Conservation (phyloP, 2,113 vertebrate genomes). For the Pogonocichla stellata region DNA sequence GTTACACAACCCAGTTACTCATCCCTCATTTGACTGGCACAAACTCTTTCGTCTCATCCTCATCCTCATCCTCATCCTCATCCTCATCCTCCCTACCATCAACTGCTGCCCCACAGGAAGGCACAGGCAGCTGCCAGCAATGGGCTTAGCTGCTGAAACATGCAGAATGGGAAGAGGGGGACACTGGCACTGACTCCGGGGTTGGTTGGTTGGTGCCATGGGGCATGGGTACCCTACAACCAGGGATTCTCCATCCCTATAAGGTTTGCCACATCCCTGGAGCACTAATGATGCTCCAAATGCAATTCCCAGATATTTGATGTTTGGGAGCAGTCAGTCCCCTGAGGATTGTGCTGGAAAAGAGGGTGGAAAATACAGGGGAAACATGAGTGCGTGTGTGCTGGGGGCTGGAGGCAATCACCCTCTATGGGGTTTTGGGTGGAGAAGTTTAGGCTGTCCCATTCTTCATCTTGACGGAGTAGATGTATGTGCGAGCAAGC, state of each 20-base stretch:
- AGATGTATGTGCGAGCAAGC: not conserved
- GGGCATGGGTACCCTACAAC: not conserved
- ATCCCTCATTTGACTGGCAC: accelerated
- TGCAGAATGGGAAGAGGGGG: not conserved
- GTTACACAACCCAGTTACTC: not conserved
- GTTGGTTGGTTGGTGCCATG: accelerated
- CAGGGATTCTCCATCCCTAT: not conserved
- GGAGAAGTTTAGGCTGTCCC: not conserved
- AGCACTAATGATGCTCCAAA: not conserved
- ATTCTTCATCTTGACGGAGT: not conserved
- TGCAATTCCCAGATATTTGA: not conserved
- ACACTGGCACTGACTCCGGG: not conserved
- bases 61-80: not conserved
- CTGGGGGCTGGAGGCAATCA: too few relatives aligned
- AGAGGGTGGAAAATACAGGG: not conserved
- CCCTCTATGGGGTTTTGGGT: not conserved
- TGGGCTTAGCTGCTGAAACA: not conserved
- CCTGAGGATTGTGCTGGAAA: not conserved
- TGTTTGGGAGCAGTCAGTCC: not conserved
- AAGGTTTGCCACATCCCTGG: not conserved
- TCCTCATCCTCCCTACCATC: not conserved
- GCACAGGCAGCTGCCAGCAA: not conserved
- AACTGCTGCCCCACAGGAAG: not conserved
- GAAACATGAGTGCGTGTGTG: not conserved
- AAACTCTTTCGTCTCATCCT: not conserved